phyloP scores from a whole-genome alignment of 2,113 vertebrate species.

The Butorides virescens region DNA sequence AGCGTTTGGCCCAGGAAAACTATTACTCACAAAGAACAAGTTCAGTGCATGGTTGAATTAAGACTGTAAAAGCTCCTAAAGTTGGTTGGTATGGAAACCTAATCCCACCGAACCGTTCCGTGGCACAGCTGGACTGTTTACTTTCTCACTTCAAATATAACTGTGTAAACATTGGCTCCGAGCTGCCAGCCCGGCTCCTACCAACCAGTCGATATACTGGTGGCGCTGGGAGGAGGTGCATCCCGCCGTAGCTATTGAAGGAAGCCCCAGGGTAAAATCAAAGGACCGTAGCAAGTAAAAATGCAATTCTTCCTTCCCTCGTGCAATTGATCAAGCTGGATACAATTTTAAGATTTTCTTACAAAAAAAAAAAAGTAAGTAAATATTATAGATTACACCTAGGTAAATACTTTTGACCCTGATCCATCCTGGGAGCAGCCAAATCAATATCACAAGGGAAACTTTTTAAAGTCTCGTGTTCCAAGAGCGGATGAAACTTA shows the following conservation, averaged over 20 bases:
- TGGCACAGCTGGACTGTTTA: constrained; percentile 76
- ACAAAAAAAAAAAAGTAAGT: neutral
- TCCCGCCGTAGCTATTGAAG: neutral
- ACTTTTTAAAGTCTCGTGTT: constrained; percentile 76
- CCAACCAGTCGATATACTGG: constrained; percentile 61
- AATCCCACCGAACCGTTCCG: constrained; percentile 66
- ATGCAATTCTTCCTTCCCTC: neutral
- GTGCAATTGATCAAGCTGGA: neutral
- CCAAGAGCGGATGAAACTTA: constrained; percentile 78
- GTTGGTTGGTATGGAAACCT: constrained; percentile 78
- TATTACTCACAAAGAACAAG: constrained; percentile 67
- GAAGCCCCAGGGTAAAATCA: constrained; percentile 21
- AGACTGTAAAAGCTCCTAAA: constrained; percentile 72
- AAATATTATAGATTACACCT: constrained; percentile 45
- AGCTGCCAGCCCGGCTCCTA: constrained; percentile 59
- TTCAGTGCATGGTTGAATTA: constrained; percentile 71
- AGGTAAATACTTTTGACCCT: constrained; percentile 57
- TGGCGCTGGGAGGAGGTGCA: constrained; percentile 26
- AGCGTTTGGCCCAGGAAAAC: constrained; percentile 55
- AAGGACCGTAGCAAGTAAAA: constrained; percentile 16
- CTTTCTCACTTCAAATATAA: constrained; percentile 76
- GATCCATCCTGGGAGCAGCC: constrained; percentile 45
- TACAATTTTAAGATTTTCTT: constrained; percentile 10
- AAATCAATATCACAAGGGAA: constrained; percentile 72
- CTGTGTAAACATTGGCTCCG: constrained; percentile 74